These are phyloP conservation scores for Leptobrachium leishanense DNA, from an alignment of 2,113 vertebrate species.

Conservation along the genomic window DNA sequence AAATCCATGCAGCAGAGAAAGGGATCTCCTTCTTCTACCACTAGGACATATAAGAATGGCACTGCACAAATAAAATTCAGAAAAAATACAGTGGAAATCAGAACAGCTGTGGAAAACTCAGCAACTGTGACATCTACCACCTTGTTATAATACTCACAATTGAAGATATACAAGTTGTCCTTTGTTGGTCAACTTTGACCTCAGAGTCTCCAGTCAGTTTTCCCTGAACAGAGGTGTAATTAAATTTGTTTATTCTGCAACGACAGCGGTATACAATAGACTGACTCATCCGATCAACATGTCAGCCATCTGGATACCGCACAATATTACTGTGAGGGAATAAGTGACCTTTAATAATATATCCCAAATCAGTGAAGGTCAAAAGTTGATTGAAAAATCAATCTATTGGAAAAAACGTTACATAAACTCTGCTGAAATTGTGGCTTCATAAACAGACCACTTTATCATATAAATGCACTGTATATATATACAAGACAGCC, in stretches of 20 bases:
- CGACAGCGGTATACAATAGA: not conserved
- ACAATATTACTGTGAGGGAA: conserved; percentile 26
- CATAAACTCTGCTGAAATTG: conserved; percentile 35
- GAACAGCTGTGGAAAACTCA: too few relatives aligned
- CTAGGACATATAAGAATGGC: too few relatives aligned
- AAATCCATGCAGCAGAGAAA: too few relatives aligned
- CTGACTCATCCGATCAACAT: conserved; percentile 9
- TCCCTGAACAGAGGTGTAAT: too few relatives aligned
- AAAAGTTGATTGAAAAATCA: conserved; percentile 45
- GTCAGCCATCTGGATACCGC: not conserved
- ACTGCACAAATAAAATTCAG: too few relatives aligned
- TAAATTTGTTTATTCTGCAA: not conserved
- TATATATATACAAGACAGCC: not conserved
- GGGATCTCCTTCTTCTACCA: too few relatives aligned
- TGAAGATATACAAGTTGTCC: too few relatives aligned
- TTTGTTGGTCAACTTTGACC: too few relatives aligned
- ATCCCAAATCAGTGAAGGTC: conserved; percentile 40
- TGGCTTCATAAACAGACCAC: conserved; percentile 26
- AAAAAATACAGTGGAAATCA: too few relatives aligned
- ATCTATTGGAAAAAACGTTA: conserved; percentile 46
- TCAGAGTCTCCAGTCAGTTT: too few relatives aligned
- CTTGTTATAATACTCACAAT: too few relatives aligned
- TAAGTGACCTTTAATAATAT: conserved; percentile 43
- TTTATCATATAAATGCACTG: conserved; percentile 23
- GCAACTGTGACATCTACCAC: too few relatives aligned